These are phyloP conservation scores for Anisognathus igniventris DNA, from an alignment of 2,797 vertebrate genomes.

Conservation along the genomic window DNA sequence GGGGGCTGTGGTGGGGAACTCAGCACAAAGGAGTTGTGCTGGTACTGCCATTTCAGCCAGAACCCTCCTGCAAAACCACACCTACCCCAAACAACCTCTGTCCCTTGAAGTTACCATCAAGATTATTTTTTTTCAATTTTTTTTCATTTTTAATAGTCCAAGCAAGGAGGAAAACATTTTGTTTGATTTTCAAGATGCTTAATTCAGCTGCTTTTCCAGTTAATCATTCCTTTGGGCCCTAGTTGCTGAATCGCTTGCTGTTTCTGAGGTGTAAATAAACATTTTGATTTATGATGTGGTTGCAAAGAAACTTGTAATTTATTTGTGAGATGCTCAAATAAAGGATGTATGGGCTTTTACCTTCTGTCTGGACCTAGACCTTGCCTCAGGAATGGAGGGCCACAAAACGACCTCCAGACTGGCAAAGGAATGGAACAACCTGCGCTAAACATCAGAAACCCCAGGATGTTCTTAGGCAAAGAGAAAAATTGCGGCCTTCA, in stretches of 20 bases:
- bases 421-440: neutral
- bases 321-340: constrained; percentile 74
- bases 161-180: neutral
- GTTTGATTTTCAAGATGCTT: constrained; percentile 23
- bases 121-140: neutral
- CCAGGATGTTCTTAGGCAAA: neutral
- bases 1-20: neutral
- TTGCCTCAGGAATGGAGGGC: neutral
- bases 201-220: constrained; percentile 34
- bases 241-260: constrained; percentile 65
- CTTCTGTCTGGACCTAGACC: constrained; percentile 9
- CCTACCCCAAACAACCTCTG: neutral
- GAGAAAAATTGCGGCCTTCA: neutral
- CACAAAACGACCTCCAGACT: neutral
- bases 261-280: constrained; percentile 72
- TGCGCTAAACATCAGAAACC: neutral
- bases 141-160: neutral
- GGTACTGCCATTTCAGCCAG: neutral
- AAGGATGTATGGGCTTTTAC: constrained; percentile 73
- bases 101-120: neutral
- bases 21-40: neutral
- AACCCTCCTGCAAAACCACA: neutral
- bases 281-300: constrained; percentile 70
- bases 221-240: constrained; percentile 51
- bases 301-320: constrained; percentile 74